Evolutionary conservation across 2,113 vertebrate genomes (phyloP).

Genomic region (Callorhinus ursinus): DNA sequence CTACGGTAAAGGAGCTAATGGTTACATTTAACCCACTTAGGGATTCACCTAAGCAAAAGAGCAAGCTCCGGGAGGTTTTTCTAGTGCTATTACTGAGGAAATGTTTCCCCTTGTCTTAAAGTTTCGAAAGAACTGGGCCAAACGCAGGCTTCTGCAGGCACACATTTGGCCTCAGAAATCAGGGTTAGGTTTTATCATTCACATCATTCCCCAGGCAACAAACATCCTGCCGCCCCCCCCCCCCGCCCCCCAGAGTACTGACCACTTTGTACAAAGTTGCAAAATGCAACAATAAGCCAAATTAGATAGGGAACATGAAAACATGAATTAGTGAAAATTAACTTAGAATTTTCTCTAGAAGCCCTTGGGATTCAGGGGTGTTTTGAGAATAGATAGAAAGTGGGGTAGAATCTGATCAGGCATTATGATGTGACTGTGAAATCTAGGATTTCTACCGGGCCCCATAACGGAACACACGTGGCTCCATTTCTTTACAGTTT

Average conservation of each 20-base stretch:
- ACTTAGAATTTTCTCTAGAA: background rate
- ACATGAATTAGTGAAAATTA: background rate
- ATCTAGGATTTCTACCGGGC: background rate
- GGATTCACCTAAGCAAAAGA: background rate
- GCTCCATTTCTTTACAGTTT: background rate
- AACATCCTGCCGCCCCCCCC: background rate
- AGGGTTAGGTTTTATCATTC: background rate
- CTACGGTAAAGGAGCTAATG: background rate
- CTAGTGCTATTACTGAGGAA: background rate
- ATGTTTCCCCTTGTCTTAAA: background rate
- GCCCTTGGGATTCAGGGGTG: background rate
- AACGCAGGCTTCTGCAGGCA: background rate
- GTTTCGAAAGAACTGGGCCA: background rate
- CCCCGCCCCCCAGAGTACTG: background rate
- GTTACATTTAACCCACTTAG: background rate
- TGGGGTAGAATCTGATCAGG: background rate
- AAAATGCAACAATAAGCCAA: background rate
- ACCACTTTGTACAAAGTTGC: background rate
- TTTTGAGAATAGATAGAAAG: background rate
- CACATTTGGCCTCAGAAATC: background rate
- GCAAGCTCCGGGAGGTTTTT: background rate
- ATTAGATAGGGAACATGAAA: background rate
- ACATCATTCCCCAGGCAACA: background rate
- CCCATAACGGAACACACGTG: accelerated
- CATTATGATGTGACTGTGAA: background rate